Base-by-base conservation (phyloP, 2,113 vertebrate genomes). In the Dromaius novaehollandiae region DNA sequence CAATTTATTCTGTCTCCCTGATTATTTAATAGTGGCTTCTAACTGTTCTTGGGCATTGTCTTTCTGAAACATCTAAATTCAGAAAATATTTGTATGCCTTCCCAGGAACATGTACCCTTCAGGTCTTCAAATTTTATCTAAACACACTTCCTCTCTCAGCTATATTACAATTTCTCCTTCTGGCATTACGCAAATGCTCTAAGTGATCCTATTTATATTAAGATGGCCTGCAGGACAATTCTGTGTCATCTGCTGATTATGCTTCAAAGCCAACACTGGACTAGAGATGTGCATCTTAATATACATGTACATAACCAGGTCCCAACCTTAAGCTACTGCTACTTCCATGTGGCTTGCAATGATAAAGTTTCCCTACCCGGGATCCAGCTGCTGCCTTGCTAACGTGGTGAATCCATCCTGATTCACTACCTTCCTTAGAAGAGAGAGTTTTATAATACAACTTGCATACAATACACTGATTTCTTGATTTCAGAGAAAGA, bases 281-380 rank as follows among this genome's bases (percentile, higher is more conserved):
- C 40, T 32, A 36, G 9, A 14, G 36, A 63, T 51, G 36, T 53
- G n/a, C 15, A 64, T 36, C 32, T 50, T 78, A 21, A 32, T 68
- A 8, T 9, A 42, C 25, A 2, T 4, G 9, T 24, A 40, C 68
- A 50, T 0, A 0, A 28, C 9, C 3, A 6, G 12, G 55, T 70
- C 44, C 24, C 61, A 78, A 6, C 53, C 44, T 77, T 10, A 12
- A 48, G 28, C 24, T 65, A 28, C 2, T 13, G 28, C 24, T 65
- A 38, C n/a, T 78, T 77, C 22, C 24, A 25, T 0, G 1, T 6
- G 28, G 42, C 48, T 86, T 77, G 55, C 44, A 74, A 40, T 6
- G 20, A 51, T 6, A 40, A 14, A 34, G 17, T 11, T 22, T 93
- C 42, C 68, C 77, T 36, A 77, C 42, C 15, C 21, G 42, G 46